phyloP scores from a whole-genome alignment of 2,113 vertebrate species.

The Cephalopterus ornatus region DNA sequence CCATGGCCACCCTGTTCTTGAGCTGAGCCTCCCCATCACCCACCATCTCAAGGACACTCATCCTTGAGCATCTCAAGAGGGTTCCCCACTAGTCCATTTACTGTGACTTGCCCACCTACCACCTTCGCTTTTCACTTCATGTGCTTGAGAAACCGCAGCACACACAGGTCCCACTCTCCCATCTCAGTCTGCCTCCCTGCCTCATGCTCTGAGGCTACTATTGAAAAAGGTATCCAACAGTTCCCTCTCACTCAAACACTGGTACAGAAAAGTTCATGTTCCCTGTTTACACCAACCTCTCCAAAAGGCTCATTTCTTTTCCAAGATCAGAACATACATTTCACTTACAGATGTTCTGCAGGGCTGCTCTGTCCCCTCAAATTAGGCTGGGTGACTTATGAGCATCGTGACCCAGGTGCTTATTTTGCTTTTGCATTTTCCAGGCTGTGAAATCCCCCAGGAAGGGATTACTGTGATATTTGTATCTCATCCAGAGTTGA shows the following conservation, averaged over 20 bases:
- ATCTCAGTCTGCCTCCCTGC: background rate
- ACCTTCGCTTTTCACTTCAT: background rate
- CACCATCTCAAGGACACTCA: background rate
- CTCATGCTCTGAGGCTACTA: background rate
- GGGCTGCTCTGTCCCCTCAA: background rate
- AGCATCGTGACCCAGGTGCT: fast-evolving
- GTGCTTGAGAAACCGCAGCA: background rate
- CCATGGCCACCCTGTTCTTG: fast-evolving
- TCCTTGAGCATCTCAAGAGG: background rate
- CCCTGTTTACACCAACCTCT: background rate
- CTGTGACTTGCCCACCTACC: background rate
- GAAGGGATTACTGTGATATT: background rate
- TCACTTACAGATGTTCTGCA: background rate
- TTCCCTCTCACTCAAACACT: background rate
- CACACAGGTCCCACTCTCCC: background rate
- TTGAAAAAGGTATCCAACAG: background rate
- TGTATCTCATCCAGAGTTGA: background rate
- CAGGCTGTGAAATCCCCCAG: background rate
- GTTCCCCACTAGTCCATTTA: background rate
- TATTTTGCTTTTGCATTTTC: background rate
- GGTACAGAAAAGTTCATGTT: background rate
- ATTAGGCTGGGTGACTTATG: background rate
- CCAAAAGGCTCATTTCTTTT: background rate
- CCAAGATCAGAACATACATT: background rate
- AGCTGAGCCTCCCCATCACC: background rate